Evolutionary conservation across 2,113 vertebrate species (phyloP), one percentile per base, ranked within the genome.

Genomic region (Neodontobutis hainanensis): DNA sequence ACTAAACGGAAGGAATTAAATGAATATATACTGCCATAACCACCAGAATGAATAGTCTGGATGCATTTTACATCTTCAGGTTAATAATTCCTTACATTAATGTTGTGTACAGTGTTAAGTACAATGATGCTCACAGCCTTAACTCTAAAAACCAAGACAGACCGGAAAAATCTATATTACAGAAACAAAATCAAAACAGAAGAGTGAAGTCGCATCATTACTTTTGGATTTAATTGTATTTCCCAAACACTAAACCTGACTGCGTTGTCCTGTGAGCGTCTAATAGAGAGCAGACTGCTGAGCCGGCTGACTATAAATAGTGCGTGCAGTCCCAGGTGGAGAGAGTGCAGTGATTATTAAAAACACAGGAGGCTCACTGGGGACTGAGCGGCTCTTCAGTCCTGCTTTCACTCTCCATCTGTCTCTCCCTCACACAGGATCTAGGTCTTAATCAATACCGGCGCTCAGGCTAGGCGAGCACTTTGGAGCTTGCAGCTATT

Each of bases 321-420:
- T 61, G 42, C 48, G 15, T 75, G 38, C 64, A 43, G 79, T 38
- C 83, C 83, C 87, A 77, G 78, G 81, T 87, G 85, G 65, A 81
- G 73, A 72, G 70, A 78, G 62, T 52, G 57, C 73, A 75, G 73
- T 69, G 82, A 85, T 91, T 92, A 91, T 90, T 90, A 89, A 90
- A 90, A 89, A 85, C 84, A 87, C 68, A 75, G 73, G 62, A 58
- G 9, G 48, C 77, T 70, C 83, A 72, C 74, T 78, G 51, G 88
- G 83, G 74, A 77, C 70, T 10, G 12, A 66, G 61, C 0, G 8
- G 52, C 61, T 67, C 58, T 64, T 49, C 44, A 16, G 50, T 63
- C 72, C 67, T 19, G 6, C 50, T 65, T 72, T 68, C 47, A 2
- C 63, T 53, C 75, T 83, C 81, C 75, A 79, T 81, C 82, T 66